Percentiles rank a stretch among this genome's conserved stretches.
Evolutionary conservation across 2,888 invertebrate species (phyloP).

Genomic region (Osmoderma eremita): DNA sequence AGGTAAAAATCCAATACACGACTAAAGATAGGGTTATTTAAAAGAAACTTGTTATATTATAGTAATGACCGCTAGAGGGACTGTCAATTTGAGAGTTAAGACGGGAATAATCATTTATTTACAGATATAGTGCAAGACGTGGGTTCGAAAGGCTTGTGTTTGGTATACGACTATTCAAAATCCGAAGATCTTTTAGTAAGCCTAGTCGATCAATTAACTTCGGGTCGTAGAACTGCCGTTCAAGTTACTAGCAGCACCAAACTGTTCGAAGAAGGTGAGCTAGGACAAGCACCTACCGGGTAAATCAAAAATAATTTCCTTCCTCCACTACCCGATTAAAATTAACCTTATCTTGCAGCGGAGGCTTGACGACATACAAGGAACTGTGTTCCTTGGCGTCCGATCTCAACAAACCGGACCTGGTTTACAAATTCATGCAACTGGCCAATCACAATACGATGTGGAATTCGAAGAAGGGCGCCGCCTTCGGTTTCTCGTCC

Average conservation of each 20-base stretch:
- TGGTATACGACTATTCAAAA: constrained; percentile 86
- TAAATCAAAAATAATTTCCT: constrained; percentile 58
- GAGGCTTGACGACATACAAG: constrained; percentile 91
- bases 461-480: constrained; percentile 96
- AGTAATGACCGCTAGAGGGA: no score
- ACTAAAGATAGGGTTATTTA: no score
- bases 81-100: background rate
- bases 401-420: constrained; percentile 93
- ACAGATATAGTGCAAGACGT: constrained; percentile 93
- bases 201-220: constrained; percentile 84
- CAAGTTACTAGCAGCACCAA: constrained; percentile 85
- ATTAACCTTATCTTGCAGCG: constrained; percentile 67
- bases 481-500: constrained; percentile 91
- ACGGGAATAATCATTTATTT: constrained; percentile 42
- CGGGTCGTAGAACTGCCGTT: constrained; percentile 77
- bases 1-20: no score
- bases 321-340: no score
- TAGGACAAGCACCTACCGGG: constrained; percentile 90
- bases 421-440: constrained; percentile 96
- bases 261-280: constrained; percentile 87
- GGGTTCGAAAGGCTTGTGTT: constrained; percentile 88
- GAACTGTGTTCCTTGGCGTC: constrained; percentile 93
- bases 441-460: constrained; percentile 93
- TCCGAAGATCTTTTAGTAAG: constrained; percentile 78
- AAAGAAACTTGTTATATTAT: no score